phyloP scores from a whole-genome alignment of 2,888 invertebrate genomes.

The Flexamia atlantica region DNA sequence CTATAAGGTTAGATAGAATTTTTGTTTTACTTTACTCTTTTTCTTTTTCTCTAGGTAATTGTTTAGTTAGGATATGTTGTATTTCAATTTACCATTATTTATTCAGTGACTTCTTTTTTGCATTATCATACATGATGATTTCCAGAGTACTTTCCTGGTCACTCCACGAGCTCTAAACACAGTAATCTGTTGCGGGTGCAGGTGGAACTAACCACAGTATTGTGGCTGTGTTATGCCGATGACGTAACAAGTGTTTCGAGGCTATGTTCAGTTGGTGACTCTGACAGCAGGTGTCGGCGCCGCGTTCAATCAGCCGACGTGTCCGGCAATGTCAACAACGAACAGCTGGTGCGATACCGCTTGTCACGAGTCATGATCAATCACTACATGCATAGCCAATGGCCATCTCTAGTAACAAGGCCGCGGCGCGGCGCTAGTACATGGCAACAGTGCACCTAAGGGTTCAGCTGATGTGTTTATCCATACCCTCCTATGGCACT shows the following conservation, averaged over 20 bases:
- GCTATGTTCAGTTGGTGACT: conserved; percentile 16
- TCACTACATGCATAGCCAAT: neutral
- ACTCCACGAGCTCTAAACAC: neutral
- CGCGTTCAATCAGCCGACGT: conserved; percentile 19
- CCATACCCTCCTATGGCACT: too few relatives aligned
- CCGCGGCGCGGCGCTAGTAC: too few relatives aligned
- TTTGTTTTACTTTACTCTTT: too few relatives aligned
- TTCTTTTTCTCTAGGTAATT: too few relatives aligned
- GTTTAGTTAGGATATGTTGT: too few relatives aligned
- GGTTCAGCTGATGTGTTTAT: too few relatives aligned
- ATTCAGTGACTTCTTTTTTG: too few relatives aligned
- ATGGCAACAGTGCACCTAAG: too few relatives aligned
- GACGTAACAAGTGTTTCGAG: conserved; percentile 20
- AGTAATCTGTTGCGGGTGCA: conserved; percentile 9
- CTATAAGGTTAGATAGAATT: too few relatives aligned
- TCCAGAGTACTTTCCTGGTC: neutral
- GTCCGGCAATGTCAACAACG: conserved; percentile 18
- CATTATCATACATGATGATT: too few relatives aligned
- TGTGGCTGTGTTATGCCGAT: conserved; percentile 5
- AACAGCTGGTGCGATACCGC: conserved; percentile 15
- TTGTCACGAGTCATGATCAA: neutral
- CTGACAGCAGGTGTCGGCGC: conserved; percentile 15
- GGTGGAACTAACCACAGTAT: conserved; percentile 7
- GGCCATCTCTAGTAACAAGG: too few relatives aligned
- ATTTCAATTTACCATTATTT: too few relatives aligned